Conservation (phyloP, 2,113 vertebrate genomes). For the Damaliscus lunatus region DNA sequence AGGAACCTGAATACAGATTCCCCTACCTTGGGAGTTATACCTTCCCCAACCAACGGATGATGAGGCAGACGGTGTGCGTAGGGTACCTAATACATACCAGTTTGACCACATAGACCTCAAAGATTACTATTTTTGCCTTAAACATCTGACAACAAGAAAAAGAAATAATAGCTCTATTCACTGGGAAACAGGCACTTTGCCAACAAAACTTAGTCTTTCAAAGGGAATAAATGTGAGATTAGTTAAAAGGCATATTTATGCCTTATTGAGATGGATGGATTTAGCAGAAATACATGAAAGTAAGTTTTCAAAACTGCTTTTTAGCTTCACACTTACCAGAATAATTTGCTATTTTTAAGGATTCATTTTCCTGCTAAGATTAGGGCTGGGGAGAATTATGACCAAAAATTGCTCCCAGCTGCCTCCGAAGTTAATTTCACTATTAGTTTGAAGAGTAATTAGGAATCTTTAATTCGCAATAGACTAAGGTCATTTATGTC, state of each 20-base stretch:
- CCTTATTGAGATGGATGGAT: conserved; percentile 17
- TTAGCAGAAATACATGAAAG: conserved; percentile 48
- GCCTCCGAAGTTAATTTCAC: not conserved
- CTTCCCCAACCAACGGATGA: not conserved
- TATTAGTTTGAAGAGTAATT: not conserved
- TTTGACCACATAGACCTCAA: conserved; percentile 26
- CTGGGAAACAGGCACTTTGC: not conserved
- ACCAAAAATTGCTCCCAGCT: conserved; percentile 16
- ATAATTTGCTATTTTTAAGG: conserved; percentile 30
- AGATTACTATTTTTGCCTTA: conserved; percentile 45
- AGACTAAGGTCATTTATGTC: not conserved
- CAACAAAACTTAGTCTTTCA: conserved; percentile 48
- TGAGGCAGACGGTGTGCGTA: not conserved
- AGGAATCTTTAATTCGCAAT: not conserved
- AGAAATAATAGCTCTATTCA: conserved; percentile 57
- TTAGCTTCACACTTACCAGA: conserved; percentile 22
- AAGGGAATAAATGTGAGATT: conserved; percentile 41
- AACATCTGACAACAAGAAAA: conserved; percentile 39
- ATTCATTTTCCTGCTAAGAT: conserved; percentile 38
- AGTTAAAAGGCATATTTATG: conserved; percentile 48
- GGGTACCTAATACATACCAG: not conserved
- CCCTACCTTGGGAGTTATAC: not conserved
- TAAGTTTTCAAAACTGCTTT: conserved; percentile 23
- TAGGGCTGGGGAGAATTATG: not conserved
- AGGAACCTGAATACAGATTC: not conserved